phyloP scores from a whole-genome alignment of 1,140 invertebrate species.

The Bacillus rossius region DNA sequence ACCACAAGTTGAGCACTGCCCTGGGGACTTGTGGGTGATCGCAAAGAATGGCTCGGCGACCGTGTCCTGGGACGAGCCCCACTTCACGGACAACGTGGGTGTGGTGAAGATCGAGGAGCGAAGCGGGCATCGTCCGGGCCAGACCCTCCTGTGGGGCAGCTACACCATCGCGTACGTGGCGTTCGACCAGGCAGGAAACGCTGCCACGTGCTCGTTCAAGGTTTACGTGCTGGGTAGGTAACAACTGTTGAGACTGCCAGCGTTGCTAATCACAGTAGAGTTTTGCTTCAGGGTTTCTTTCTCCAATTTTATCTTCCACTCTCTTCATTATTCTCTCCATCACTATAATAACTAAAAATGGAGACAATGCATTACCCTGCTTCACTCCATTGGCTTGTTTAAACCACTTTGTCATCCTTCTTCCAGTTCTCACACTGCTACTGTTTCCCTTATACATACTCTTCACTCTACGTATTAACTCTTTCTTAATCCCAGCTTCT shows the following conservation, averaged over 20 bases:
- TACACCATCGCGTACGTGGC: constrained; percentile 94
- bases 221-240: constrained; percentile 84
- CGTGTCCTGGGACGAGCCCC: constrained; percentile 92
- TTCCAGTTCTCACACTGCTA: too few species aligned
- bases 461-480: too few species aligned
- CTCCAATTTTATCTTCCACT: too few species aligned
- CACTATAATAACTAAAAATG: too few species aligned
- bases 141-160: constrained; percentile 87
- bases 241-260: background rate
- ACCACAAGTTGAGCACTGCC: constrained; percentile 83
- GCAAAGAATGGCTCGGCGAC: constrained; percentile 86
- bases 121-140: constrained; percentile 82
- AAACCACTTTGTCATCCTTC: too few species aligned
- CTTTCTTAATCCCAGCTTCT: too few species aligned
- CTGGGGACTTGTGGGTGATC: constrained; percentile 90
- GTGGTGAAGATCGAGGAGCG: constrained; percentile 75
- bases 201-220: constrained; percentile 89
- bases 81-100: constrained; percentile 83
- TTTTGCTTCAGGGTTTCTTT: too few species aligned
- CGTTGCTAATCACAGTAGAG: too few species aligned
- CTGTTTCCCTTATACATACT: too few species aligned
- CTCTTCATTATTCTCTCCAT: too few species aligned
- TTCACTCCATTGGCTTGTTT: too few species aligned
- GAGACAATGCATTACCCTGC: too few species aligned
- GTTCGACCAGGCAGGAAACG: constrained; percentile 84